Evolutionary conservation across 2,797 vertebrate genomes (phyloP).

Genomic region (Brachymystax lenok): DNA sequence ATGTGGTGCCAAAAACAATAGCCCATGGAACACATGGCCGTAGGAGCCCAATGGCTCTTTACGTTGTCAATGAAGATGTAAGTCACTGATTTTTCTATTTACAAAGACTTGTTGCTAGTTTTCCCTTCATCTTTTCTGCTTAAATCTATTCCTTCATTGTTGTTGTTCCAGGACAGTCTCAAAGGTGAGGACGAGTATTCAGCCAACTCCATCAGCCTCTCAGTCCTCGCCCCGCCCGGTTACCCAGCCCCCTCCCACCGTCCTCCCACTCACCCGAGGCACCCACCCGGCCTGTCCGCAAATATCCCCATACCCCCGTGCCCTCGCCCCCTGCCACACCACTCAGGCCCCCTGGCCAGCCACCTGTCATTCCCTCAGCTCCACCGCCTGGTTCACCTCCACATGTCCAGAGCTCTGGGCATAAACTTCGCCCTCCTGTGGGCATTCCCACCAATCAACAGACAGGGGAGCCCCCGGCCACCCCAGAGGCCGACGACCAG

Average conservation of each 20-base stretch:
- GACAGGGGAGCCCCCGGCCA: constrained; percentile 76
- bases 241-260: constrained; percentile 45
- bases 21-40: constrained; percentile 65
- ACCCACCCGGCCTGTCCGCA: constrained; percentile 76
- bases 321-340: constrained; percentile 82
- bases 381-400: constrained; percentile 74
- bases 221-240: constrained; percentile 49
- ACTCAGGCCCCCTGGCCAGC: constrained; percentile 61
- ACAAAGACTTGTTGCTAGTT: neutral
- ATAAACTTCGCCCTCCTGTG: constrained; percentile 74
- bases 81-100: constrained; percentile 45
- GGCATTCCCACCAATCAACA: constrained; percentile 81
- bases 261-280: constrained; percentile 66
- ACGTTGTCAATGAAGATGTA: constrained; percentile 93
- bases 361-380: constrained; percentile 66
- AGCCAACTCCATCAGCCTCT: constrained; percentile 50
- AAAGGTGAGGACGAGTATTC: constrained; percentile 64
- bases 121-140: neutral
- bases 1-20: constrained; percentile 79
- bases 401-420: constrained; percentile 78
- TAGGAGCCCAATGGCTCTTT: constrained; percentile 85
- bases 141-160: neutral
- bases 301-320: constrained; percentile 84
- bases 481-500: constrained; percentile 75
- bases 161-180: constrained; percentile 66